A percentile compares a stretch with the other conserved stretches of the same genome.
phyloP scores from a whole-genome alignment of 2,888 invertebrate genomes.

The Polietes domitor region DNA sequence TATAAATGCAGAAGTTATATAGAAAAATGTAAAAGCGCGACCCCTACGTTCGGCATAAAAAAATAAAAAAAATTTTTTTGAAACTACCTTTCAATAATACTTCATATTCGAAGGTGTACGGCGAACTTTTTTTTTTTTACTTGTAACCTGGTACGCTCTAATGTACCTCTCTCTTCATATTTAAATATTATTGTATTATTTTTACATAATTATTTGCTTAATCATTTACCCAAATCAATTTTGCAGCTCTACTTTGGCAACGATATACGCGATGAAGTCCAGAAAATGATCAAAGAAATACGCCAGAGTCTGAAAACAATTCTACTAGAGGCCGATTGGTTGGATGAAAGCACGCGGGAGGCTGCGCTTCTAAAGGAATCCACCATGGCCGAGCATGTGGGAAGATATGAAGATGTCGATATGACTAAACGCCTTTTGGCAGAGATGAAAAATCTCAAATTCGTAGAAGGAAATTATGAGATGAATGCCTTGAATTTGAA shows the following conservation, averaged over 20 bases:
- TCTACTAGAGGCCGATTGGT: conserved; percentile 74
- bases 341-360: conserved; percentile 74
- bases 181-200: no score
- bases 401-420: conserved; percentile 70
- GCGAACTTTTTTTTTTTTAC: no score
- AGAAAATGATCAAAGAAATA: conserved; percentile 72
- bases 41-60: no score
- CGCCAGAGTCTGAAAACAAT: conserved; percentile 71
- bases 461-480: conserved; percentile 70
- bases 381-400: conserved; percentile 70
- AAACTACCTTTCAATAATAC: no score
- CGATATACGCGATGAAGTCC: conserved; percentile 70
- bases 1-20: no score
- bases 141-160: no score
- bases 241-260: conserved; percentile 73
- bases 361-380: conserved; percentile 75
- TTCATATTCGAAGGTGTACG: no score
- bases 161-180: no score
- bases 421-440: conserved; percentile 71
- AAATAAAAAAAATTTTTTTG: no score
- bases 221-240: neutral
- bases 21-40: no score
- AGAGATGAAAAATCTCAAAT: conserved; percentile 69
- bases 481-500: conserved; percentile 71
- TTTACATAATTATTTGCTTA: no score